Conservation (phyloP, 2,113 vertebrate genomes). For the Thryonomys swinderianus region DNA sequence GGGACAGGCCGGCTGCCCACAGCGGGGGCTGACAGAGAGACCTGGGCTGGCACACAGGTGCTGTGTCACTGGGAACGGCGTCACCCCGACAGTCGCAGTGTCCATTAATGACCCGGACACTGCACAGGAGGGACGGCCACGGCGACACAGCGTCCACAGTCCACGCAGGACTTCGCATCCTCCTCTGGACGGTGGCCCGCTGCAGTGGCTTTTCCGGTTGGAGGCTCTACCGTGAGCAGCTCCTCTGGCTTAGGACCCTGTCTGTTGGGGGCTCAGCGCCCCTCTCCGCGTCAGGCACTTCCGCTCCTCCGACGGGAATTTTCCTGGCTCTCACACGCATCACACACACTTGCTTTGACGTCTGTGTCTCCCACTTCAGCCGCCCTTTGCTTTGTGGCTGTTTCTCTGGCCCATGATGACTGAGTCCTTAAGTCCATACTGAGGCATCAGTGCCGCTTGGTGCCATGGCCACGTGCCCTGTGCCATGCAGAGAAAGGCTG, state of each 20-base stretch:
- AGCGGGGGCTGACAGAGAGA: background rate
- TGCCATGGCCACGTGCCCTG: rapidly evolving
- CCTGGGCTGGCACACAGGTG: background rate
- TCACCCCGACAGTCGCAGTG: background rate
- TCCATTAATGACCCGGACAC: background rate
- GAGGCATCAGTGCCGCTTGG: rapidly evolving
- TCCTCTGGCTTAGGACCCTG: background rate
- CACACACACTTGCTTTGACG: background rate
- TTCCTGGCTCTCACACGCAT: background rate
- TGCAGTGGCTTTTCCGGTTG: background rate
- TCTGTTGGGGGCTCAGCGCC: background rate
- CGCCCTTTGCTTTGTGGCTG: background rate
- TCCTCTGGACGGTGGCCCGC: background rate
- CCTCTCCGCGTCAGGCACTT: background rate
- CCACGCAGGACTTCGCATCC: background rate
- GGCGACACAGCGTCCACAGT: background rate
- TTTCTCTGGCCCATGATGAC: background rate
- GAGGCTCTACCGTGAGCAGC: background rate
- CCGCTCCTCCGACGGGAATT: background rate
- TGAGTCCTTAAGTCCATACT: rapidly evolving
- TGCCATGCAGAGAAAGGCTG: background rate
- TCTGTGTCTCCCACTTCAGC: background rate
- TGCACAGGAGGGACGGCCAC: background rate
- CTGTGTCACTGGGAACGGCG: background rate
- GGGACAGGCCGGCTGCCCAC: background rate